These are phyloP conservation scores for Ditula angustiorana DNA, from an alignment of 2,888 invertebrate species.

Conservation along the genomic window DNA sequence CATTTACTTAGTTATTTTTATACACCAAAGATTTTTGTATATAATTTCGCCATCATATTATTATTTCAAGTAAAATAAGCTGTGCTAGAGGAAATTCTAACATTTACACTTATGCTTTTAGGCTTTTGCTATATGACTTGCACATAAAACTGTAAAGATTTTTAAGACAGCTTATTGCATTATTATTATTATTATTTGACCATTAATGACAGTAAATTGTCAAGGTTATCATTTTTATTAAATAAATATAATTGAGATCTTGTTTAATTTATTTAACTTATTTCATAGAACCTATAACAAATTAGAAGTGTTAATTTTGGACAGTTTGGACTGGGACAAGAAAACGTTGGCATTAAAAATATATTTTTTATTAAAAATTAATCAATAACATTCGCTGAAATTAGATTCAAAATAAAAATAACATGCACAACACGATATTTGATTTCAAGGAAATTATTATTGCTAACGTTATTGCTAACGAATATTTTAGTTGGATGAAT, in stretches of 20 bases:
- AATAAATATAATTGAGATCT: conserved; percentile 64
- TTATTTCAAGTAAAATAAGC: conserved; percentile 59
- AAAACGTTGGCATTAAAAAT: not conserved
- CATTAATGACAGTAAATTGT: conserved; percentile 64
- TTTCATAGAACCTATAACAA: not conserved
- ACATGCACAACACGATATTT: conserved; percentile 25
- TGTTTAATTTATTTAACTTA: conserved; percentile 52
- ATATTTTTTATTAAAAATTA: not conserved
- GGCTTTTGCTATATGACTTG: conserved; percentile 78
- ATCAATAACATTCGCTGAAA: not conserved
- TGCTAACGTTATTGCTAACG: no score
- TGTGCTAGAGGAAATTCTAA: conserved; percentile 71
- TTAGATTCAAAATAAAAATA: conserved; percentile 9
- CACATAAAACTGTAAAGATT: conserved; percentile 60
- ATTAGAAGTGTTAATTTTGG: not conserved
- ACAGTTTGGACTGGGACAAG: not conserved
- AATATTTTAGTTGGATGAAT: no score
- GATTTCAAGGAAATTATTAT: no score
- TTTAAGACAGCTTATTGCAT: conserved; percentile 78
- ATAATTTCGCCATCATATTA: conserved; percentile 70
- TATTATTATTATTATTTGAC: conserved; percentile 58
- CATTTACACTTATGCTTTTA: conserved; percentile 66
- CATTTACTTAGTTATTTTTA: conserved; percentile 72
- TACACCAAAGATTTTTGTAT: conserved; percentile 81
- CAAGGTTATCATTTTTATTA: conserved; percentile 74